Evolutionary conservation across 2,113 vertebrate genomes (phyloP).

Genomic region (Labrus mixtus): DNA sequence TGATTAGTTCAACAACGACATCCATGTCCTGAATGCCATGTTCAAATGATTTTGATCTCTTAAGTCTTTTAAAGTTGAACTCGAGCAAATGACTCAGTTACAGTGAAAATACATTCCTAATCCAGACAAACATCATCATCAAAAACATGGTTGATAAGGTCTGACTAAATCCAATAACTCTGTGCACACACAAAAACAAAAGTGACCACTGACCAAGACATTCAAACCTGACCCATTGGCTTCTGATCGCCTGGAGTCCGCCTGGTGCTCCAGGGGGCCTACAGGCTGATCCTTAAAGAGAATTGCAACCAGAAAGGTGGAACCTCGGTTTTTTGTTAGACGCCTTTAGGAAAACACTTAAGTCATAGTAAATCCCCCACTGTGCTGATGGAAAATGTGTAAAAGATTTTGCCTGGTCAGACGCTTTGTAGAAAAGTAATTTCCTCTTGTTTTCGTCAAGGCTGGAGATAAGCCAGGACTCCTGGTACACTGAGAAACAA

Average conservation of each 20-base stretch:
- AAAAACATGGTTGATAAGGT: no score
- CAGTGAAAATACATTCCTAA: neutral
- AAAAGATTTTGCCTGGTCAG: constrained; percentile 69
- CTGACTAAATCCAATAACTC: neutral
- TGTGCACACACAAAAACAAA: neutral
- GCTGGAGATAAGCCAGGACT: constrained; percentile 63
- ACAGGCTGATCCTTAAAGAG: constrained; percentile 51
- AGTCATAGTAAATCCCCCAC: constrained; percentile 52
- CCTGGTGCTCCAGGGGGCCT: constrained; percentile 3
- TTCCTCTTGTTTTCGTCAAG: constrained; percentile 66
- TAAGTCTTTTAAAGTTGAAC: no score
- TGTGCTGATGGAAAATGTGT: constrained; percentile 55
- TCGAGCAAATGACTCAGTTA: neutral
- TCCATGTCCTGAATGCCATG: no score
- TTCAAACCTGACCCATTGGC: neutral
- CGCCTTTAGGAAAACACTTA: constrained; percentile 52
- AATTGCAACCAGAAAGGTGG: constrained; percentile 46
- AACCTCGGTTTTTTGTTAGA: constrained; percentile 32
- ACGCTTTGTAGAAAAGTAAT: constrained; percentile 70
- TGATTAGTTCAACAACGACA: no score
- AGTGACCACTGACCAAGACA: neutral
- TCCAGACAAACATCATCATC: neutral
- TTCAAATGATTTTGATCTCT: no score
- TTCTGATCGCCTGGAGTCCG: neutral
- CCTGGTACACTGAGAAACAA: constrained; percentile 45